Base-by-base conservation (phyloP, 2,797 vertebrate species). In the Clarias pachynema region DNA sequence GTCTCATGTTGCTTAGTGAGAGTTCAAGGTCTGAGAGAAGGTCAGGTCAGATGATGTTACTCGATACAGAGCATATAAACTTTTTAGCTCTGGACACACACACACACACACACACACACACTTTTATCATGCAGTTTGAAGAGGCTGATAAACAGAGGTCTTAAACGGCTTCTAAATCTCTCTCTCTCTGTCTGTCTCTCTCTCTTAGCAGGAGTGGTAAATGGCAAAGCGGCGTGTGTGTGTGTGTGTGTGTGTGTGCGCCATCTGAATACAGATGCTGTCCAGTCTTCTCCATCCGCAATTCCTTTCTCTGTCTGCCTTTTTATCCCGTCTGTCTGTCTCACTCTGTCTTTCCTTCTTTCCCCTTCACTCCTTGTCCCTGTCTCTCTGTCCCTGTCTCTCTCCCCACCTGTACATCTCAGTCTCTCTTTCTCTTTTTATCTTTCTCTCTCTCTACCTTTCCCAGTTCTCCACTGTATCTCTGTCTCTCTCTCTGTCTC, bases 311-410 rank as follows among this genome's bases (percentile, higher is more conserved):
- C 34, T 24, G 59, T 60, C 6, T 60, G 59, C 59, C 59, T 22
- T 40, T 60, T 22, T 24, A 60, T 22, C 59, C 59, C 20, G 2
- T 4, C 57, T 24, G 84, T 86, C 84, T 84, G 56, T 84, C 81
- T 65, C 56, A 87, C 80, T 87, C 82, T 68, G 1, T 79, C 78
- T 78, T 5, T 6, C 15, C 16, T 85, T 85, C 24, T 22, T 15
- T n/a, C 7, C 12, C 18, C 24, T 26, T 44, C 9, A 74, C 29
- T 31, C 65, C 31, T 29, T 66, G 24, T 65, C 60, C 10, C 26
- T 26, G 6, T 26, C 26, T 34, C 5, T 68, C 63, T 15, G 12
- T 66, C 26, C 14, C 53, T 56, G 2, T 29, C 26, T 26, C n/a
- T 26, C 26, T 68, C 29, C 18, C 29, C 40, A 40, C 7, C 59